Base-by-base conservation (phyloP, 2,797 vertebrate genomes). In the Dipus sagitta region DNA sequence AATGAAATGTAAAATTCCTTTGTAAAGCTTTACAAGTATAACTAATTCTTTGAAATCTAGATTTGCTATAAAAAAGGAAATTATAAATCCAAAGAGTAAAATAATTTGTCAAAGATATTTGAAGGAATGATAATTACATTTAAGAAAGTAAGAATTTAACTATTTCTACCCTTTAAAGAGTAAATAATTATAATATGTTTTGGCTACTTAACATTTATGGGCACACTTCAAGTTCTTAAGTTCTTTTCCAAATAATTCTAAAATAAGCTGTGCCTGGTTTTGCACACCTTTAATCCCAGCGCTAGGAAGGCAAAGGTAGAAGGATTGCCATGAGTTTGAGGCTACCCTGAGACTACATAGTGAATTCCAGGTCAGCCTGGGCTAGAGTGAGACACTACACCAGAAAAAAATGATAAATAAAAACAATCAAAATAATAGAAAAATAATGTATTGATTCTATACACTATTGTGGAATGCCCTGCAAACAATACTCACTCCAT, bases 1-100 rank as follows among this genome's bases (percentile, higher is more conserved):
- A 78, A 91, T 94, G 92, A 91, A 95, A 90, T 85, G 58, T 67
- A 64, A 34, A 79, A 18, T 54, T 47, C 12, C 20, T 96, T 96
- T 97, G 87, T 95, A 96, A 97, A 97, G 94, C 97, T 97, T 95
- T 96, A 62, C 67, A 81, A n/a, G 72, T 88, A 34, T 82, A 96
- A 94, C 54, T 67, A 86, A 94, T 95, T 93, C 32, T 94, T 95
- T 78, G 70, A 79, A 86, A 96, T 88, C 34, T 79, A 90, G 20
- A 92, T 94, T 96, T 83, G 30, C 1, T 75, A 0, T 86, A 83
- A 92, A 75, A 75, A 47, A 80, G 32, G 28, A 96, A 97, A 75
- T 8, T 1, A 2, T 85, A 94, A 96, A 92, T 94, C 12, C 70
- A 88, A 77, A 95, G 90, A 52, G 65, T 93, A 85, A 94, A 93